Percentiles rank a stretch among this genome's conserved stretches.
These are phyloP conservation scores for Daubentonia madagascariensis DNA, from an alignment of 2,113 vertebrate species.

Conservation along the genomic window DNA sequence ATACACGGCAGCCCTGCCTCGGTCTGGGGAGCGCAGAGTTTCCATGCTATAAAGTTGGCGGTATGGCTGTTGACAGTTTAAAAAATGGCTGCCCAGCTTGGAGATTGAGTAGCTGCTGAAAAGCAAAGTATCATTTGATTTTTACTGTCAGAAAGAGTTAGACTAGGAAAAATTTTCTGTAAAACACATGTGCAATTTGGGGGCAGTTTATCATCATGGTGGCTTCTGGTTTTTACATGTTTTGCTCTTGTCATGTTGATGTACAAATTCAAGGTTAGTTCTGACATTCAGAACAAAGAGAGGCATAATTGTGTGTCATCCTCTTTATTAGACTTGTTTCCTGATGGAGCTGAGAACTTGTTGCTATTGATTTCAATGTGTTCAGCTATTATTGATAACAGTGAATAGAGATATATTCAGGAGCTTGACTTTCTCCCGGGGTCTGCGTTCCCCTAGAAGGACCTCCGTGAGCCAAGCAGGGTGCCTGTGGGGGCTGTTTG, in stretches of 20 bases:
- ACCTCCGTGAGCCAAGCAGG: background rate
- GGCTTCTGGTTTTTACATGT: conserved; percentile 38
- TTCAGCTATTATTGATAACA: background rate
- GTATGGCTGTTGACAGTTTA: background rate
- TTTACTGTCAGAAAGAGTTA: conserved; percentile 56
- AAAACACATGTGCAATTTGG: conserved; percentile 12
- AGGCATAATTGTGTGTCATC: background rate
- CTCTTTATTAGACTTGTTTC: conserved; percentile 34
- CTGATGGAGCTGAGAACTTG: background rate
- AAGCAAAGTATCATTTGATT: conserved; percentile 51
- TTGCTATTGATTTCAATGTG: conserved; percentile 1
- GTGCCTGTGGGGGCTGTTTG: background rate
- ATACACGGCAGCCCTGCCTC: background rate
- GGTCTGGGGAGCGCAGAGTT: background rate
- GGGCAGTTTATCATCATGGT: conserved; percentile 48
- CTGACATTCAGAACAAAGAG: conserved; percentile 26
- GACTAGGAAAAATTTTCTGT: conserved; percentile 47
- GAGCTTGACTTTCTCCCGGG: background rate
- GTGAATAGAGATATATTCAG: background rate
- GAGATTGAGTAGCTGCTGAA: conserved; percentile 48
- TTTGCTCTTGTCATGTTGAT: conserved; percentile 34
- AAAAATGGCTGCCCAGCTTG: conserved; percentile 24
- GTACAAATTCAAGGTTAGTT: conserved; percentile 44
- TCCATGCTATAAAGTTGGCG: background rate
- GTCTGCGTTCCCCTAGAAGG: background rate